Base-by-base conservation (phyloP, 2,888 invertebrate species). In the Agrochola litura region DNA sequence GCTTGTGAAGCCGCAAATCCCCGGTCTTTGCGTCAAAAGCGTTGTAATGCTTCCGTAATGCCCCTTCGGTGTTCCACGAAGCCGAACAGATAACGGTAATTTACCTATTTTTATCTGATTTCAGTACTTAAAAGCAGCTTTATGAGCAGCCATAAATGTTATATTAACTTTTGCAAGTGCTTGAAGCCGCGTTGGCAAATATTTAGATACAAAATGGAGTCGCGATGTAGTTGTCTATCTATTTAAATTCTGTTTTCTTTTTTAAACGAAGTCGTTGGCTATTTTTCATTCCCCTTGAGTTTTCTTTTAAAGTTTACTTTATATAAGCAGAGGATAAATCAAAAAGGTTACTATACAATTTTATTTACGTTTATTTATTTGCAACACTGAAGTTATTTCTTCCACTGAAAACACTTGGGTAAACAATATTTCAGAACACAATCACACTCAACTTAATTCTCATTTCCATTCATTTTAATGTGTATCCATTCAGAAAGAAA, bases 1-100 rank as follows among this genome's bases (percentile, higher is more conserved):
- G 67, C 71, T 63, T 37, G 61, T 52, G 65, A 83, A 82, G 76
- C 83, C 81, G 54, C 76, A 86, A 87, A 89, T 75, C 89, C 89
- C 70, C 73, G 19, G 65, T 60, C 54, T 49, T 71, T 81, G 71
- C 79, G 84, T 84, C 84, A 84, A 74, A 82, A 79, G 71, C 58
- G 56, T 56, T 64, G 73, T 80, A 76, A 71, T 61, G 41, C 63
- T 75, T 30, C 69, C 37, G 49, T 69, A 68, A 84, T 30, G 61
- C 70, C 73, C 70, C 73, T 41, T 58, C 71, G 58, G 25, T 41
- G 46, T 81, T 79, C 73, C 67, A 64, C 76, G 76, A 70, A 77
- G 76, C 81, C 14, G 60, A 52, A 75, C 66, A 64, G 83, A 87
- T 88, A 84, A 78, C 78, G 19, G 63, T 71, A 81, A 86, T 85